Evolutionary conservation across 1,140 invertebrate genomes (phyloP).

Genomic region (Drosophila ohnishii): DNA sequence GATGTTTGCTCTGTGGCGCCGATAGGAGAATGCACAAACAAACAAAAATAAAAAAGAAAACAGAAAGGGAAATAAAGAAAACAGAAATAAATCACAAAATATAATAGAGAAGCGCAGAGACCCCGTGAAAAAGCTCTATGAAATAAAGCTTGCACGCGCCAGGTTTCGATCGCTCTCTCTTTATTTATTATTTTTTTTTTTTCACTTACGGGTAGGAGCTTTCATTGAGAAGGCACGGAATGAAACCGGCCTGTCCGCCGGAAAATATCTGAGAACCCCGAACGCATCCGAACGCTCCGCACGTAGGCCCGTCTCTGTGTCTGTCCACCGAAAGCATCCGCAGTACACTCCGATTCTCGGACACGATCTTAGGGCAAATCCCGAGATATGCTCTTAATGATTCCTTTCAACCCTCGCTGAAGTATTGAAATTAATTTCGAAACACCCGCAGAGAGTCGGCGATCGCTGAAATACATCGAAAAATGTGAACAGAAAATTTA

Average conservation of each 20-base stretch:
- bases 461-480: slow-evolving; percentile 19
- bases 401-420: slow-evolving; percentile 56
- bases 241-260: slow-evolving; percentile 64
- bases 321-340: neutral
- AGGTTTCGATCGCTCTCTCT: slow-evolving; percentile 41
- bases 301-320: slow-evolving; percentile 51
- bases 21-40: slow-evolving; percentile 41
- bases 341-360: neutral
- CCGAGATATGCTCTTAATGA: slow-evolving; percentile 51
- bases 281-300: slow-evolving; percentile 74
- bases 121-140: slow-evolving; percentile 34
- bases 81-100: slow-evolving; percentile 39
- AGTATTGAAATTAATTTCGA: slow-evolving; percentile 55
- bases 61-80: slow-evolving; percentile 11
- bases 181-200: slow-evolving; percentile 4
- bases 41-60: slow-evolving; percentile 27
- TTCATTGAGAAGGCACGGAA: slow-evolving; percentile 57
- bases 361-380: slow-evolving; percentile 18
- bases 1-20: slow-evolving; percentile 60
- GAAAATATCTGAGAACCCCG: slow-evolving; percentile 65
- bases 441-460: slow-evolving; percentile 9
- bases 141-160: slow-evolving; percentile 66
- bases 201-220: slow-evolving; percentile 45
- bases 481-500: slow-evolving; percentile 76
- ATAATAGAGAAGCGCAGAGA: slow-evolving; percentile 26